Percentiles rank a stretch among this genome's conserved stretches.
Conservation (phyloP, 2,888 invertebrate species). For the Ormyrus labotus region DNA sequence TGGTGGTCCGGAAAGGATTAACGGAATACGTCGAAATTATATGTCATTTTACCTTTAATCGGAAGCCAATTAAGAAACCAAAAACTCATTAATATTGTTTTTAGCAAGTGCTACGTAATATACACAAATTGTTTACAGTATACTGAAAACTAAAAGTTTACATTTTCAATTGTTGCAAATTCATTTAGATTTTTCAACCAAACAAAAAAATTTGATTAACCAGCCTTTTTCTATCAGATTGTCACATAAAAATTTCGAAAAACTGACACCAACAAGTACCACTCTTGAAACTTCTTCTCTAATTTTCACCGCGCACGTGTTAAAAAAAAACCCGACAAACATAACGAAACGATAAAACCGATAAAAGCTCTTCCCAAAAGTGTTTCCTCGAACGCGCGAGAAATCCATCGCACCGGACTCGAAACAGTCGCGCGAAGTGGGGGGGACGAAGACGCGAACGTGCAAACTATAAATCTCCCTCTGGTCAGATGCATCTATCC, state of each 20-base stretch:
- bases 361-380: constrained; percentile 5
- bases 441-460: too few species aligned
- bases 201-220: too few species aligned
- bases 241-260: too few species aligned
- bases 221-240: too few species aligned
- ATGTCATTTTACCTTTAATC: not conserved
- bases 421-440: not conserved
- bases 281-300: not conserved
- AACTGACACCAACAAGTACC: too few species aligned
- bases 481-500: too few species aligned
- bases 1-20: constrained; percentile 18
- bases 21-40: constrained; percentile 15
- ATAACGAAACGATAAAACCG: not conserved
- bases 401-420: not conserved
- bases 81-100: not conserved
- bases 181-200: too few species aligned
- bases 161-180: too few species aligned
- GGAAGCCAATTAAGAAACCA: too few species aligned
- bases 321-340: not conserved
- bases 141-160: too few species aligned
- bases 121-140: too few species aligned
- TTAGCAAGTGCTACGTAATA: not conserved
- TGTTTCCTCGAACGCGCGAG: constrained; percentile 2
- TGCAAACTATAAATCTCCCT: too few species aligned
- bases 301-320: not conserved